A percentile compares a stretch with the other conserved stretches of the same genome.
Evolutionary conservation across 2,888 invertebrate species (phyloP).

Genomic region (Oeneis ivallda): DNA sequence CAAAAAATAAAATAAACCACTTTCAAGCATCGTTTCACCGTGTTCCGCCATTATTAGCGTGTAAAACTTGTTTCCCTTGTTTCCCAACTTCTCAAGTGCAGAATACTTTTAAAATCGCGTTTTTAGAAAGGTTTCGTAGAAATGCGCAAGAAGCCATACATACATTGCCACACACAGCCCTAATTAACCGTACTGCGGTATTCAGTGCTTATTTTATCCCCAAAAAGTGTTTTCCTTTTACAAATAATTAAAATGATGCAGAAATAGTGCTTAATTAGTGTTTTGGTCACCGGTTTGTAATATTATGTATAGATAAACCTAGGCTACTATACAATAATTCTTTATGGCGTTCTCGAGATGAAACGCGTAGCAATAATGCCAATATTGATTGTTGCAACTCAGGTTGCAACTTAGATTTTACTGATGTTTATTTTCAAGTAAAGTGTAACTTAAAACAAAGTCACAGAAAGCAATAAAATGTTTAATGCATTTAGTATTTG

Average conservation of each 20-base stretch:
- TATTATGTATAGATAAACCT: background rate
- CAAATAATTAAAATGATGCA: background rate
- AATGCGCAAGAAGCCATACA: slow-evolving; percentile 40
- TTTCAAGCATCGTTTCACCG: background rate
- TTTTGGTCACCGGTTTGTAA: background rate
- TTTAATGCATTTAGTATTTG: no score
- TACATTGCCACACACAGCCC: slow-evolving; percentile 32
- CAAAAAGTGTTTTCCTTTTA: background rate
- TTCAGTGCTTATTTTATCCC: background rate
- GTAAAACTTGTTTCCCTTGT: background rate
- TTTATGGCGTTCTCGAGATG: background rate
- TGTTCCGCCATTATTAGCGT: background rate
- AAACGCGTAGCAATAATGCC: background rate
- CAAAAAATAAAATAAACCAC: background rate
- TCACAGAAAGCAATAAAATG: no score
- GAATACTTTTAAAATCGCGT: background rate
- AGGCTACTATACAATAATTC: background rate
- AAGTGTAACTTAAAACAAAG: no score
- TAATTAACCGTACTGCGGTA: slow-evolving; percentile 24
- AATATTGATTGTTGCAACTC: background rate
- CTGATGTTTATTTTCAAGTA: no score
- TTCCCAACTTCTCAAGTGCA: background rate
- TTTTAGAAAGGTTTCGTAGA: slow-evolving; percentile 33
- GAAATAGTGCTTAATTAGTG: background rate
- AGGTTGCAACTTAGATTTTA: no score